These are phyloP conservation scores for Terebella lapidaria DNA, from an alignment of 2,888 invertebrate species.

Conservation along the genomic window DNA sequence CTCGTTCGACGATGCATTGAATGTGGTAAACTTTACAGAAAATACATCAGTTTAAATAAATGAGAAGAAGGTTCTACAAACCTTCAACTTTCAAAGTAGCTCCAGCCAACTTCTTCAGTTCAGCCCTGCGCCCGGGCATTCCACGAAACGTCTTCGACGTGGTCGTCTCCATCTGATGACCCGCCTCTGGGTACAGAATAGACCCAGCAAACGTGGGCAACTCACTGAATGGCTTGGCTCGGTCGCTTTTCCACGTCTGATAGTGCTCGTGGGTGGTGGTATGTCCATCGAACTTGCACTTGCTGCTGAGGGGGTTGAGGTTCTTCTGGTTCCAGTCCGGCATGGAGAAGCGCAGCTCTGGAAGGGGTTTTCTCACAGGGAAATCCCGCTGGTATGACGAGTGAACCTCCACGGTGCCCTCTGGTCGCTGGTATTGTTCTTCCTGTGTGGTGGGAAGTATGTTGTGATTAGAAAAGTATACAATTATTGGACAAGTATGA, in stretches of 20 bases:
- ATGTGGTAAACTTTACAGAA: no score
- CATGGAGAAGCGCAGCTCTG: neutral
- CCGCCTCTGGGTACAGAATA: constrained; percentile 20
- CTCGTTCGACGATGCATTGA: no score
- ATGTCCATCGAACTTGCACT: constrained; percentile 30
- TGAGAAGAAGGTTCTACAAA: constrained; percentile 47
- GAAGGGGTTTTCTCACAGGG: constrained; percentile 11
- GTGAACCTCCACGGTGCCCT: constrained; percentile 33
- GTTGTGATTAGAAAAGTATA: no score
- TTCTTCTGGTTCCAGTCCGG: neutral
- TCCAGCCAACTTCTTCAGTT: constrained; percentile 29
- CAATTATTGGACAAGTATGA: no score
- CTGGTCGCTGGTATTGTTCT: constrained; percentile 33
- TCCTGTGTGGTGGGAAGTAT: no score
- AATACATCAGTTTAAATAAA: no score
- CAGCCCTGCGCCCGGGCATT: constrained; percentile 11
- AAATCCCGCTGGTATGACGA: constrained; percentile 38
- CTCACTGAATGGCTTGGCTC: constrained; percentile 37
- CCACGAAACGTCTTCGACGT: constrained; percentile 20
- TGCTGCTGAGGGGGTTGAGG: neutral
- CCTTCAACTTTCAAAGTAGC: constrained; percentile 43
- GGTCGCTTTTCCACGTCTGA: constrained; percentile 37
- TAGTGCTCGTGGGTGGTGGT: constrained; percentile 34
- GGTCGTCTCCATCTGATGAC: constrained; percentile 13
- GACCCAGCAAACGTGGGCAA: constrained; percentile 44